Evolutionary conservation across 2,113 vertebrate genomes (phyloP).

Genomic region (Bos indicus): DNA sequence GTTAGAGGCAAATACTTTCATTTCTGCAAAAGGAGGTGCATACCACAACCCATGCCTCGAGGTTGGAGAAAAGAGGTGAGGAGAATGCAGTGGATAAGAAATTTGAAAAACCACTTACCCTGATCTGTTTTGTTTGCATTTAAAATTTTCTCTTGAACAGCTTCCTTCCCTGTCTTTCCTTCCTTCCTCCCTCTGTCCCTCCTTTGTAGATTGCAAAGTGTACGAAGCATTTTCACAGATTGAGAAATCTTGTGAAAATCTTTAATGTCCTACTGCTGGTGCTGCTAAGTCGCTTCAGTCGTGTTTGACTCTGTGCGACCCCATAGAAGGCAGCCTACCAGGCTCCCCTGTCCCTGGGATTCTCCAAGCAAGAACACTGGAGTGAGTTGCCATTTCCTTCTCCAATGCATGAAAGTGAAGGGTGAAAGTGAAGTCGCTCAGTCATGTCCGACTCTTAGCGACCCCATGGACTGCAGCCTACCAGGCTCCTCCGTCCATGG

Average conservation of each 20-base stretch:
- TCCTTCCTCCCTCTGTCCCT: neutral
- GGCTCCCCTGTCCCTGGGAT: too few relatives aligned
- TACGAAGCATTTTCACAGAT: neutral
- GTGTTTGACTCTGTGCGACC: accelerated
- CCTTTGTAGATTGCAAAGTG: neutral
- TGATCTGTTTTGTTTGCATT: neutral
- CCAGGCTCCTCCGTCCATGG: too few relatives aligned
- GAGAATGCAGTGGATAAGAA: neutral
- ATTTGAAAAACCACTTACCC: neutral
- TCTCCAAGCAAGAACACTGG: too few relatives aligned
- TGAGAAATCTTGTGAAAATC: neutral
- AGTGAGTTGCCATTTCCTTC: too few relatives aligned
- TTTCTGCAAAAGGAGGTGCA: neutral
- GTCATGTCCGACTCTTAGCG: accelerated
- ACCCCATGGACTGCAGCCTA: too few relatives aligned
- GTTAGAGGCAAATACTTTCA: neutral
- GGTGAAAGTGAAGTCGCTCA: too few relatives aligned
- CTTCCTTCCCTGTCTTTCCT: neutral
- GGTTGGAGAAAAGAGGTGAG: neutral
- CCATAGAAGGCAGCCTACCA: too few relatives aligned
- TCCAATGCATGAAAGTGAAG: too few relatives aligned
- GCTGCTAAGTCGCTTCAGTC: too few relatives aligned
- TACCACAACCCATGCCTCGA: neutral
- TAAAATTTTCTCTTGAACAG: neutral
- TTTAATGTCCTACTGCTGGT: neutral